phyloP scores from a whole-genome alignment of 2,797 vertebrate genomes.

The Borostomias antarcticus region DNA sequence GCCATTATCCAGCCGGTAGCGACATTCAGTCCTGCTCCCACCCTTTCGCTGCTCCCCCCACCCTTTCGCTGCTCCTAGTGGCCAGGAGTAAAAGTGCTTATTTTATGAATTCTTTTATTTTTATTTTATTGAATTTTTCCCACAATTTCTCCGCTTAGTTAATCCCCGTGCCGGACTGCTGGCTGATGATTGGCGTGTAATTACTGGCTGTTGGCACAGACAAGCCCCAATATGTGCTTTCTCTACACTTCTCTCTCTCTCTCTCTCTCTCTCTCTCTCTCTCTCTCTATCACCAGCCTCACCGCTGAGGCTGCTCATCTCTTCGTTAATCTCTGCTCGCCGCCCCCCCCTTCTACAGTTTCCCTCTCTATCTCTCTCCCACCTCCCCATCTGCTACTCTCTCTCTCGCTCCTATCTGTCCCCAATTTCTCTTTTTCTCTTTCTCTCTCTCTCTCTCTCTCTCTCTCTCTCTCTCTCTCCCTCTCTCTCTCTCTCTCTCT shows the following conservation, averaged over 20 bases:
- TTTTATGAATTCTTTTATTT: constrained; percentile 72
- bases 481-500: constrained; percentile 24
- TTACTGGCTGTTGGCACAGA: constrained; percentile 66
- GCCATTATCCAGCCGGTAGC: neutral
- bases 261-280: constrained; percentile 24
- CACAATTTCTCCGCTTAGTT: constrained; percentile 70
- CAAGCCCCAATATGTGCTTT: constrained; percentile 53
- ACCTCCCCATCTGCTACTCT: neutral
- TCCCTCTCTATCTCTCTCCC: constrained; percentile 1
- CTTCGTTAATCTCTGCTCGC: constrained; percentile 43
- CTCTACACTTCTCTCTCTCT: constrained; percentile 33
- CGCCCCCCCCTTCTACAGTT: too few relatives aligned
- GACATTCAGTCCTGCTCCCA: neutral
- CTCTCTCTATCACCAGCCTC: constrained; percentile 29
- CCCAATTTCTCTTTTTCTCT: neutral
- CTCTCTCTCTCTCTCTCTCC: constrained; percentile 27
- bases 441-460: constrained; percentile 22
- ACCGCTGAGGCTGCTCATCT: constrained; percentile 37
- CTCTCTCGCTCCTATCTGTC: constrained; percentile 15
- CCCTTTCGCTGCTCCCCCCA: constrained; percentile 8
- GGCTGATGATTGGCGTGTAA: constrained; percentile 78
- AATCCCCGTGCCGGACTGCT: constrained; percentile 69
- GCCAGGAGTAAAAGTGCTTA: constrained; percentile 43
- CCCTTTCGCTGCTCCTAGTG: neutral
- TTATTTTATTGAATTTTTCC: constrained; percentile 78